Percentiles rank a stretch among this genome's conserved stretches.
Evolutionary conservation across 2,797 vertebrate genomes (phyloP).

Genomic region (Podarcis siculus): DNA sequence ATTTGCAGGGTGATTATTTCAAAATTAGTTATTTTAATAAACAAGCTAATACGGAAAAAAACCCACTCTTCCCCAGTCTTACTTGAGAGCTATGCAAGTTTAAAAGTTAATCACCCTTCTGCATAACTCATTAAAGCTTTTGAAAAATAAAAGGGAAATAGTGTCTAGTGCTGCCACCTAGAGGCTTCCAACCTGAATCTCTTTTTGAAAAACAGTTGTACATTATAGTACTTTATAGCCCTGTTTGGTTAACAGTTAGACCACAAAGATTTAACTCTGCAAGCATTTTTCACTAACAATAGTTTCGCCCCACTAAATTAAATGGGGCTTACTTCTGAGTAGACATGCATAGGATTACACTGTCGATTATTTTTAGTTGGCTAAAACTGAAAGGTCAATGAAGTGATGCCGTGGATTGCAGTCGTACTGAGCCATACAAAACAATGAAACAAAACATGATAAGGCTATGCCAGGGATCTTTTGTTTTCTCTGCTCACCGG

Average conservation of each 20-base stretch:
- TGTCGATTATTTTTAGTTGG: neutral
- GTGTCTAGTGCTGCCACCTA: constrained; percentile 81
- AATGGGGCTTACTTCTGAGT: too few species aligned
- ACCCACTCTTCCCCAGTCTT: constrained; percentile 1
- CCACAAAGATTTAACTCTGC: neutral
- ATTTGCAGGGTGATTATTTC: neutral
- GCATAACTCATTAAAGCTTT: constrained; percentile 33
- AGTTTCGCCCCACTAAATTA: too few species aligned
- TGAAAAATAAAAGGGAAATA: constrained; percentile 54
- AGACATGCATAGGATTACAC: too few species aligned
- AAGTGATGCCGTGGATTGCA: neutral
- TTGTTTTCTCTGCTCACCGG: neutral
- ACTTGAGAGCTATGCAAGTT: constrained; percentile 45
- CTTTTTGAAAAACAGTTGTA: constrained; percentile 38
- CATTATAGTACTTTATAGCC: neutral
- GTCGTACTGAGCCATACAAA: too few species aligned
- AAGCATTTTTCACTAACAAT: neutral
- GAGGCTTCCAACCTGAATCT: constrained; percentile 64
- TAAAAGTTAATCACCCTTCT: constrained; percentile 52
- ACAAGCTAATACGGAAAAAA: neutral
- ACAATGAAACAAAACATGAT: neutral
- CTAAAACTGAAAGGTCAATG: neutral
- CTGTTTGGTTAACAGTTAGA: neutral
- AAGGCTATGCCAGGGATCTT: neutral
- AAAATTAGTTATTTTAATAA: neutral